These are phyloP conservation scores for Chorisops tibialis DNA, from an alignment of 2,888 invertebrate species.

Conservation along the genomic window DNA sequence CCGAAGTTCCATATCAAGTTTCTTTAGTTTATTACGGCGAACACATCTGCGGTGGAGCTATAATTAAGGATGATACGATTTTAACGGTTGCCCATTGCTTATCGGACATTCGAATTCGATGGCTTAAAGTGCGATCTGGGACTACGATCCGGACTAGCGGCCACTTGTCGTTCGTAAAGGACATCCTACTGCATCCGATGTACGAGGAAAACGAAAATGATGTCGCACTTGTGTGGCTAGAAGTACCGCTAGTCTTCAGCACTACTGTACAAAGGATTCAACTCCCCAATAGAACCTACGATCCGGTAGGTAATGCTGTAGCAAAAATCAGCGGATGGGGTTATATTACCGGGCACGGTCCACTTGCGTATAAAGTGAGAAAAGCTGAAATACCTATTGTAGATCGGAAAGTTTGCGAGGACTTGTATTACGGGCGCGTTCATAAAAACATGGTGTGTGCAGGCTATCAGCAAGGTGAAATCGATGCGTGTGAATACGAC, in stretches of 20 bases:
- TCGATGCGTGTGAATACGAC: constrained; percentile 17
- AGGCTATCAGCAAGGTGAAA: constrained; percentile 52
- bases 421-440: constrained; percentile 38
- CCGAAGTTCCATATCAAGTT: constrained; percentile 14
- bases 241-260: background rate
- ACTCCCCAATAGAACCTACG: background rate
- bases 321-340: constrained; percentile 32
- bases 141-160: background rate
- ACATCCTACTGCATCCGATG: background rate
- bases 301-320: background rate
- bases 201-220: constrained; percentile 2
- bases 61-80: constrained; percentile 36
- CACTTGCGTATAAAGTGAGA: constrained; percentile 1
- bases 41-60: constrained; percentile 33
- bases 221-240: constrained; percentile 1
- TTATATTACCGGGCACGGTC: constrained; percentile 4
- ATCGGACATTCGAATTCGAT: background rate
- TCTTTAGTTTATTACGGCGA: constrained; percentile 8
- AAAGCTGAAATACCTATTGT: constrained; percentile 1
- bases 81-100: constrained; percentile 37
- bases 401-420: constrained; percentile 40
- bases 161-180: background rate
- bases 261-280: background rate
- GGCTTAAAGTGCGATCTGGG: constrained; percentile 11
- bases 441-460: constrained; percentile 56